Base-by-base conservation (phyloP, 1,140 invertebrate genomes). In the Probaryconus sp. region DNA sequence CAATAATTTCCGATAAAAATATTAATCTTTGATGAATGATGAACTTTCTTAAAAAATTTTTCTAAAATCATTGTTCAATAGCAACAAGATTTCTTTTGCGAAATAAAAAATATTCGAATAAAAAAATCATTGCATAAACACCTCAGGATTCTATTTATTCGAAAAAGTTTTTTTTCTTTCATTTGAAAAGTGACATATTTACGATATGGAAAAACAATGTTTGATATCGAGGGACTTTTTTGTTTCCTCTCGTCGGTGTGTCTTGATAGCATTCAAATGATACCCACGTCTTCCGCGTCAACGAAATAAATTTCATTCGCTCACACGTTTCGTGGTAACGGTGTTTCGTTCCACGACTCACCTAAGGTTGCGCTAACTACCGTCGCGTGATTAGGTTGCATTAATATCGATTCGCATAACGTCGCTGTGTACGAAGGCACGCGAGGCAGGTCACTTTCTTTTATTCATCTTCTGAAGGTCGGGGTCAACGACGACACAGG, bases 371-470 rank as follows among this genome's bases (percentile, higher is more conserved):
- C 56, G 35, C 69, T 77, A 72, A 77, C 75, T 69, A 72, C 75
- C 75, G 69, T 77, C 75, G 75, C 75, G 69, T 77, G 75, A 68
- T 77, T 72, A 71, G 64, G 17, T 63, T 61, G 70, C 75, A 77
- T 77, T 77, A 77, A 77, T 77, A 77, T 77, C 75, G 75, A 77
- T 67, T 73, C 75, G 38, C 70, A 69, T 73, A 73, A 67, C 69
- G 70, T 73, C 55, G 31, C 35, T 20, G 50, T 9, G 17, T 65
- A 33, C 45, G 55, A 73, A 77, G 31, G 56, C 75, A 77, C 65
- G 75, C 70, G 65, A 73, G 71, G 24, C 60, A 65, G 75, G 64
- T 76, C 72, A 76, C 72, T 70, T 70, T 70, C 65, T 73, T 77
- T 70, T 67, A 67, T 67, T 70, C 53, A 24, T 47, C 3, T 17